Evolutionary conservation across 2,888 invertebrate species (phyloP).

Genomic region (Chelonus formosanus): DNA sequence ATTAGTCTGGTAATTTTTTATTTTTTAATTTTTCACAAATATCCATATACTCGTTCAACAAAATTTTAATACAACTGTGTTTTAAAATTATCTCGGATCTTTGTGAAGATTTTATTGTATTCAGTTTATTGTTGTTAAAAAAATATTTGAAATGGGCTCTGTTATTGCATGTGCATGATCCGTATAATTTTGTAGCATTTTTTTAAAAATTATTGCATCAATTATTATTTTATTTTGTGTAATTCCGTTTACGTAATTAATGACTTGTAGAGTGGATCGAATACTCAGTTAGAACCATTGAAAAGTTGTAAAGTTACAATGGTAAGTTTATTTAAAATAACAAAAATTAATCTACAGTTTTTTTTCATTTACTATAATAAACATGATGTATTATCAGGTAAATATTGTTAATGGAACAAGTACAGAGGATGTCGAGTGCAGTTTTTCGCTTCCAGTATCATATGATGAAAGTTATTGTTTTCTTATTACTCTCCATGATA

Average conservation of each 20-base stretch:
- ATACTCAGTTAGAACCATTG: not conserved
- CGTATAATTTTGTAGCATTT: too few species aligned
- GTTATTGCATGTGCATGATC: too few species aligned
- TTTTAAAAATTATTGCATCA: too few species aligned
- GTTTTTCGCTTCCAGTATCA: conserved; percentile 29
- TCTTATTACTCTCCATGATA: conserved; percentile 37
- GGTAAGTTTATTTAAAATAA: conserved; percentile 26
- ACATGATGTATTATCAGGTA: not conserved
- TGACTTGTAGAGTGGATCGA: conserved; percentile 23
- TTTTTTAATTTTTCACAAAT: conserved; percentile 16
- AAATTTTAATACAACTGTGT: not conserved
- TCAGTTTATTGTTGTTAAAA: too few species aligned
- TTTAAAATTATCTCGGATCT: too few species aligned
- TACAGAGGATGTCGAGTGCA: conserved; percentile 37
- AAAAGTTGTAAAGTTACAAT: conserved; percentile 33
- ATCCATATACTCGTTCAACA: too few species aligned
- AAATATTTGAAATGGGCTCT: too few species aligned
- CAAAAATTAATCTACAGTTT: not conserved
- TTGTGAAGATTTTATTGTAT: too few species aligned
- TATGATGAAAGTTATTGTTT: conserved; percentile 40
- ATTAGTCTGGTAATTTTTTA: conserved; percentile 39
- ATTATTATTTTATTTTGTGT: too few species aligned
- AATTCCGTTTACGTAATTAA: not conserved
- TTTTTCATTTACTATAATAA: not conserved
- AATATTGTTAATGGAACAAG: conserved; percentile 18